Conservation (phyloP, 2,113 vertebrate genomes). For the Trichechus manatus region DNA sequence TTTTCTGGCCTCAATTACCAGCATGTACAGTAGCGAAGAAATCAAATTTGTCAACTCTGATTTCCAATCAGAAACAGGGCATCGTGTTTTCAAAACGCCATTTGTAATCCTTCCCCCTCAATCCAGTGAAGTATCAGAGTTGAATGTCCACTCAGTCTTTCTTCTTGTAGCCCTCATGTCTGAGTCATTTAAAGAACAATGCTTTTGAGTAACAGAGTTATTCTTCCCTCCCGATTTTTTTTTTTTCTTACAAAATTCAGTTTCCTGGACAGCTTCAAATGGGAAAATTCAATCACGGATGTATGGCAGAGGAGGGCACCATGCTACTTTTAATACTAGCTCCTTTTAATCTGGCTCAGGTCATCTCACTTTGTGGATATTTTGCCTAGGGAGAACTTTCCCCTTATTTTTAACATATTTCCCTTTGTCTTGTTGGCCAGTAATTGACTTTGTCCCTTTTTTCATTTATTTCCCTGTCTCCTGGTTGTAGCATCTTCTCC, state of each 20-base stretch:
- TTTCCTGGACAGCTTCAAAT: conserved; percentile 67
- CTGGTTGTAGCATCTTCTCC: conserved; percentile 90
- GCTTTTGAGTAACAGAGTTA: conserved; percentile 72
- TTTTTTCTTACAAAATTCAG: conserved; percentile 35
- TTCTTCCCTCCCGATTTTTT: conserved; percentile 65
- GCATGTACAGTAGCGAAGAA: conserved; percentile 16
- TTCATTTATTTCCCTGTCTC: conserved; percentile 89
- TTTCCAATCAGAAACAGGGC: background rate
- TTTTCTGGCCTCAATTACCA: conserved; percentile 25
- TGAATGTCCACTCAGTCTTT: conserved; percentile 11
- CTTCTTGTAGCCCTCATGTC: conserved; percentile 41
- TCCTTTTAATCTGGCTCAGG: conserved; percentile 80
- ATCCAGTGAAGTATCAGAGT: background rate
- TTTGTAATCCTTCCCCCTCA: conserved; percentile 23
- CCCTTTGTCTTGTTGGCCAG: conserved; percentile 85
- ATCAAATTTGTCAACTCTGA: conserved; percentile 59
- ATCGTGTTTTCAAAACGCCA: conserved; percentile 59
- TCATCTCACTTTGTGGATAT: conserved; percentile 82
- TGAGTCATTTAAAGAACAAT: conserved; percentile 69
- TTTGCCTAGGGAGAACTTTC: conserved; percentile 86
- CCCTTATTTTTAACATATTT: conserved; percentile 85
- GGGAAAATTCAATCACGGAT: conserved; percentile 68
- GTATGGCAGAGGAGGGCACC: background rate
- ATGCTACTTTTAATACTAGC: conserved; percentile 84
- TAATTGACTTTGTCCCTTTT: conserved; percentile 91